Evolutionary conservation across 2,113 vertebrate genomes (phyloP).

Genomic region (Phycodurus eques): DNA sequence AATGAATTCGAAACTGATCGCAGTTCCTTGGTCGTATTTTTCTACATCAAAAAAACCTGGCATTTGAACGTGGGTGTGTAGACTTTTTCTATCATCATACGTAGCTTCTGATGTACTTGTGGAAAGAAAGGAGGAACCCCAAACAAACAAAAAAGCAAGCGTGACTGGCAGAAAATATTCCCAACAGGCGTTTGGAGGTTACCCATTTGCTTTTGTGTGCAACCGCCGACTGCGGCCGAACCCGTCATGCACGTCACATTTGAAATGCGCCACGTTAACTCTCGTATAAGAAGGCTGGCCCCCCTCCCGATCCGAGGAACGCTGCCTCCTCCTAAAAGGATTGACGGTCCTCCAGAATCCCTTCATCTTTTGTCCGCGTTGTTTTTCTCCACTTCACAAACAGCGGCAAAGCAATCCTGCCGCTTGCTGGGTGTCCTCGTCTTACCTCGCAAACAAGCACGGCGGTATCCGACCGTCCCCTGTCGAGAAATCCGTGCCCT

Average conservation of each 20-base stretch:
- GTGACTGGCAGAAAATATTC: conserved; percentile 12
- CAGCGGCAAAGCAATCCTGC: background rate
- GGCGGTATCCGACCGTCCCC: conserved; percentile 45
- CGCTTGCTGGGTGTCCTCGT: conserved; percentile 33
- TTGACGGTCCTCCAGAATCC: too few species aligned
- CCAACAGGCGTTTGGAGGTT: conserved; percentile 27
- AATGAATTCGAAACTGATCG: too few species aligned
- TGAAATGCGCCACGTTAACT: conserved; percentile 2
- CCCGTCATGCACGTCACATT: background rate
- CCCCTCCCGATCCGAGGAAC: too few species aligned
- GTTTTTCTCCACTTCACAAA: conserved; percentile 35
- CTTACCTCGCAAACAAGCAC: conserved; percentile 40
- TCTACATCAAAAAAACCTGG: too few species aligned
- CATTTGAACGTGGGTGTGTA: too few species aligned
- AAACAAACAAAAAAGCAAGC: background rate
- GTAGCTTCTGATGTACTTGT: conserved; percentile 74
- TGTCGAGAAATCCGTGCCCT: conserved; percentile 44
- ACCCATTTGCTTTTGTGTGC: conserved; percentile 23
- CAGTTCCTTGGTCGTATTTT: too few species aligned
- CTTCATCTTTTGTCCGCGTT: conserved; percentile 39
- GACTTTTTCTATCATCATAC: too few species aligned
- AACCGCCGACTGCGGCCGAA: background rate
- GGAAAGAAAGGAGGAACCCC: conserved; percentile 20
- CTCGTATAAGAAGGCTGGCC: too few species aligned
- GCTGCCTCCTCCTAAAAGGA: too few species aligned